These are phyloP conservation scores for Cetonia aurata DNA, from an alignment of 2,888 invertebrate species.

Conservation along the genomic window DNA sequence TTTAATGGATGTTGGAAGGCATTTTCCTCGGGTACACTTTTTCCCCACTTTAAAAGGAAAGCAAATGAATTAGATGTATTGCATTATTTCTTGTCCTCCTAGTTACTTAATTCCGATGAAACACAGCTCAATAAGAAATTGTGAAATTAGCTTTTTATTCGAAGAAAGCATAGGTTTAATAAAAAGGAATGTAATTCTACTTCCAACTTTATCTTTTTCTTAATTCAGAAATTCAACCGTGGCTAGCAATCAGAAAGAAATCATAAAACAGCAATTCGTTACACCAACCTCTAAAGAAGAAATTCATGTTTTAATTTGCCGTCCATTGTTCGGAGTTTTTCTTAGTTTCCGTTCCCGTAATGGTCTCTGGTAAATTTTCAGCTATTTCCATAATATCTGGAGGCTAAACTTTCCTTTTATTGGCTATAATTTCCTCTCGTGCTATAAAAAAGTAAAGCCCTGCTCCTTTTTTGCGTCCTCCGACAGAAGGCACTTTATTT, in stretches of 20 bases:
- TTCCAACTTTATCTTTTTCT: conserved; percentile 17
- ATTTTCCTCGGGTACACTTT: conserved; percentile 9
- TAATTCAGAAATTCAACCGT: conserved; percentile 22
- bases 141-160: not conserved
- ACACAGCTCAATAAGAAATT: not conserved
- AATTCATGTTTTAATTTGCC: conserved; percentile 41
- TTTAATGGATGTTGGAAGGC: conserved; percentile 36
- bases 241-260: conserved; percentile 34
- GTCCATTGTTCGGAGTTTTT: conserved; percentile 39
- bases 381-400: conserved; percentile 39
- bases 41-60: conserved; percentile 7
- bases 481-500: conserved; percentile 6
- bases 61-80: not conserved
- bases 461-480: conserved; percentile 17
- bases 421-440: conserved; percentile 37
- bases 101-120: not conserved
- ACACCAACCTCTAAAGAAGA: conserved; percentile 32
- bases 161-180: not conserved
- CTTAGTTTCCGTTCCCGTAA: conserved; percentile 37
- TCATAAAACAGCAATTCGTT: conserved; percentile 39
- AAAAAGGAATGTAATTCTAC: conserved; percentile 20
- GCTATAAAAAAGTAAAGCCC: conserved; percentile 30
- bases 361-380: conserved; percentile 39
- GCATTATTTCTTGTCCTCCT: not conserved
- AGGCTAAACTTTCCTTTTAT: conserved; percentile 36